Percentiles rank a stretch among this genome's conserved stretches.
Evolutionary conservation across 2,888 invertebrate genomes (phyloP).

Genomic region (Ceratothoa steindachneri): DNA sequence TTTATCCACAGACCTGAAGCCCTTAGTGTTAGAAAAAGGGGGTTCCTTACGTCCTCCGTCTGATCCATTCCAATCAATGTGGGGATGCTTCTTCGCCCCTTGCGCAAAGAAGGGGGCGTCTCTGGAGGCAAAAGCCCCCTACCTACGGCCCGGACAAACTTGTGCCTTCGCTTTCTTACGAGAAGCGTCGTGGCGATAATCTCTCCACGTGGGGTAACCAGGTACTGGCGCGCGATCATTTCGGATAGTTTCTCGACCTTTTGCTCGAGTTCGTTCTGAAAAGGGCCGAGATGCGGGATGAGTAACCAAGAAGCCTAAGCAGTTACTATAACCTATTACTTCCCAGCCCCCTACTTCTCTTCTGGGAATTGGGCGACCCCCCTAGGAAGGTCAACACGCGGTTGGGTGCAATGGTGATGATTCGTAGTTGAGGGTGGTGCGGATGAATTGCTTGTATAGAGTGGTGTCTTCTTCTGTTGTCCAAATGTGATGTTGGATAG

Average conservation of each 20-base stretch:
- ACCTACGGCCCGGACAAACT: conserved; percentile 60
- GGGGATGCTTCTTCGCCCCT: conserved; percentile 55
- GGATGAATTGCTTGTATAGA: too few relatives aligned
- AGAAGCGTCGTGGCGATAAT: conserved; percentile 62
- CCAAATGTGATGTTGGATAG: too few relatives aligned
- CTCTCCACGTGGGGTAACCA: conserved; percentile 61
- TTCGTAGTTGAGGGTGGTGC: too few relatives aligned
- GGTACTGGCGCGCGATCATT: conserved; percentile 63
- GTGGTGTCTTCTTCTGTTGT: too few relatives aligned
- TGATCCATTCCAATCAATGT: conserved; percentile 53
- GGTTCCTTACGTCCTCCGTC: conserved; percentile 55
- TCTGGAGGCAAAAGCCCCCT: conserved; percentile 59
- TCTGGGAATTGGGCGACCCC: too few relatives aligned
- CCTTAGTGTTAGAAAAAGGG: too few relatives aligned
- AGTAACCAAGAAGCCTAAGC: too few relatives aligned
- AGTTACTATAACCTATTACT: too few relatives aligned
- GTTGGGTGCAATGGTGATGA: not conserved
- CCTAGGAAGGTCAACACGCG: not conserved
- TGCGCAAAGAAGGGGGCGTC: conserved; percentile 61
- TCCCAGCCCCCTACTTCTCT: too few relatives aligned
- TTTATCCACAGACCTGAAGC: too few relatives aligned
- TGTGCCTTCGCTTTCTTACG: conserved; percentile 61
- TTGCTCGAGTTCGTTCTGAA: conserved; percentile 64
- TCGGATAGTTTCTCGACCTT: conserved; percentile 64
- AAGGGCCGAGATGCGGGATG: conserved; percentile 33